Evolutionary conservation across 1,140 invertebrate genomes (phyloP).

Genomic region (Aricia agestis): DNA sequence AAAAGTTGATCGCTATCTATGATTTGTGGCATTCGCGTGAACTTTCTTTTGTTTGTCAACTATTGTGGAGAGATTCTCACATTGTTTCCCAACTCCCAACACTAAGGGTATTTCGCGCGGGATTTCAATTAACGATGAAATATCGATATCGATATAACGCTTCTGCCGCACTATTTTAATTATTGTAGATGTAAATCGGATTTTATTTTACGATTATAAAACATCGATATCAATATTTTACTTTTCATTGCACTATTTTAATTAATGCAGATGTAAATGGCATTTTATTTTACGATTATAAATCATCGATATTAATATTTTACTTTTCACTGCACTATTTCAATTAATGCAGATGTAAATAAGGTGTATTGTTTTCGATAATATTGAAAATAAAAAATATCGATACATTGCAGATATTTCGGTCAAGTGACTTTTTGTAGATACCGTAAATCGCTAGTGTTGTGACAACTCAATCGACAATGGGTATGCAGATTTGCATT

Average conservation of each 20-base stretch:
- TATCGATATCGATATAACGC: background rate
- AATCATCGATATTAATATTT: no score
- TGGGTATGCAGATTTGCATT: background rate
- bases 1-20: constrained; percentile 21
- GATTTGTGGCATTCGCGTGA: constrained; percentile 15
- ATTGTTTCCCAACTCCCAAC: constrained; percentile 6
- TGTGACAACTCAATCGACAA: background rate
- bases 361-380: background rate
- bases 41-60: constrained; percentile 22
- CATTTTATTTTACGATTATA: no score
- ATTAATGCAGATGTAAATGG: background rate
- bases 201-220: no score
- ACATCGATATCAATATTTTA: no score
- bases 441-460: background rate
- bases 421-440: background rate
- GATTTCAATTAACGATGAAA: background rate
- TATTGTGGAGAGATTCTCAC: constrained; percentile 5
- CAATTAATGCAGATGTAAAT: background rate
- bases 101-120: background rate
- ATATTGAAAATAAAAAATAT: background rate
- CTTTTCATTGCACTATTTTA: background rate
- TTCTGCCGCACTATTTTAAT: background rate
- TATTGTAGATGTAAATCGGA: no score
- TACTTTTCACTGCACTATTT: no score
- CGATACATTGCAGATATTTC: background rate